Conservation (phyloP, 2,797 vertebrate species). For the Cirrhinus mrigala region DNA sequence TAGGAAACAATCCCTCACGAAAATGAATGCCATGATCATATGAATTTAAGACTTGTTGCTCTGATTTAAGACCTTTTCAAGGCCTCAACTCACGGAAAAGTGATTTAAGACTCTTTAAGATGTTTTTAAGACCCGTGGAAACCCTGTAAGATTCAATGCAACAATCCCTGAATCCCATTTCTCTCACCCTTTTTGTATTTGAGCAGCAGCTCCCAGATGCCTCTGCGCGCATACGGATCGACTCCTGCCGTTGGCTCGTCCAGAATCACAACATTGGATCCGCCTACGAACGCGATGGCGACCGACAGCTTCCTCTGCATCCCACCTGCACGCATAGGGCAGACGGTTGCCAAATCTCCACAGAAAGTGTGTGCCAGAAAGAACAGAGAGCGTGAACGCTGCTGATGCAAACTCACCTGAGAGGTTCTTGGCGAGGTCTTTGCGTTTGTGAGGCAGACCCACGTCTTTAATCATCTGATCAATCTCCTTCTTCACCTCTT, state of each 20-base stretch:
- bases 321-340: conserved; percentile 79
- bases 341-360: background rate
- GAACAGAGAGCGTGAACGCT: background rate
- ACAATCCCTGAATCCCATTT: background rate
- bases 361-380: background rate
- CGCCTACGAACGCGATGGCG: conserved; percentile 95
- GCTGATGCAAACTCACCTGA: conserved; percentile 81
- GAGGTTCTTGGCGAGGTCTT: conserved; percentile 89
- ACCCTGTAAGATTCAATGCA: background rate
- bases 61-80: no score
- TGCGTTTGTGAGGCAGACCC: conserved; percentile 92
- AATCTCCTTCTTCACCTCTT: conserved; percentile 88
- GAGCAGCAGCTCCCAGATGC: conserved; percentile 96
- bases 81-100: no score
- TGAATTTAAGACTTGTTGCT: no score
- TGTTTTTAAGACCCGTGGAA: no score
- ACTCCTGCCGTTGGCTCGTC: conserved; percentile 98
- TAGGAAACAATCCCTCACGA: no score
- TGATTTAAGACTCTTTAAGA: no score
- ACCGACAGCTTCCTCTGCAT: conserved; percentile 99
- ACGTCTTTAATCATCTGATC: conserved; percentile 94
- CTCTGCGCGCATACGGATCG: conserved; percentile 95
- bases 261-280: conserved; percentile 94
- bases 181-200: conserved; percentile 92
- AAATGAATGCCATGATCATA: no score